These are phyloP conservation scores for Drosophila rhopaloa DNA, from an alignment of 1,140 invertebrate genomes.

Conservation along the genomic window DNA sequence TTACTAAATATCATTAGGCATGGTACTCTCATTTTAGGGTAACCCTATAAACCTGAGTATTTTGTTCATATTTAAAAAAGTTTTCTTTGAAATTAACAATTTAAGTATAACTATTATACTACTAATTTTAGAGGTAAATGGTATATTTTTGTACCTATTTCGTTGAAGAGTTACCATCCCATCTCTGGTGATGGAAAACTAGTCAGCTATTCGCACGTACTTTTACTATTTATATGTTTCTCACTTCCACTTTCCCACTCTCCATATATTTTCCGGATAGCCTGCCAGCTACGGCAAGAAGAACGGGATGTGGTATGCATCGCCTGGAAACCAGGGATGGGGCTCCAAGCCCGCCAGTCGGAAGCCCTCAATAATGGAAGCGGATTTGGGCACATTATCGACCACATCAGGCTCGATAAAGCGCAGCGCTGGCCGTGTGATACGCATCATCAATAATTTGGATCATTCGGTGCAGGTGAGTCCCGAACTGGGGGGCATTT, in stretches of 20 bases:
- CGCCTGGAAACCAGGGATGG: constrained; percentile 87
- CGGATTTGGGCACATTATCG: constrained; percentile 88
- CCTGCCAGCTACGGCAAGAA: constrained; percentile 94
- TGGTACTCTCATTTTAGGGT: no score
- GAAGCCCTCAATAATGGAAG: constrained; percentile 91
- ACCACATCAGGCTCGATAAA: constrained; percentile 88
- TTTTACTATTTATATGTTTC: constrained; percentile 72
- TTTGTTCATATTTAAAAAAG: no score
- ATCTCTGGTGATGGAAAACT: constrained; percentile 16
- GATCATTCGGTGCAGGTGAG: constrained; percentile 94
- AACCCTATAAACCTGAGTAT: no score
- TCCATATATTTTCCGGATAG: constrained; percentile 82
- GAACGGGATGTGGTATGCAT: constrained; percentile 93
- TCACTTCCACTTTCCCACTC: constrained; percentile 16
- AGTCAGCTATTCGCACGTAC: constrained; percentile 55
- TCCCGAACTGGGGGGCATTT: constrained; percentile 20
- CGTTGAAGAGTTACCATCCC: neutral
- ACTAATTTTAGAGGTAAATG: neutral
- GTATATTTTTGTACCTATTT: neutral
- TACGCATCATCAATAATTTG: constrained; percentile 95
- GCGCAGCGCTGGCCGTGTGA: constrained; percentile 92
- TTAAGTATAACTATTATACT: no score
- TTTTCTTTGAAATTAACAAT: no score
- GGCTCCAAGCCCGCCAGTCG: constrained; percentile 86
- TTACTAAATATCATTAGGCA: no score